phyloP scores from a whole-genome alignment of 2,888 invertebrate genomes.

The Dicyrtomina minuta region DNA sequence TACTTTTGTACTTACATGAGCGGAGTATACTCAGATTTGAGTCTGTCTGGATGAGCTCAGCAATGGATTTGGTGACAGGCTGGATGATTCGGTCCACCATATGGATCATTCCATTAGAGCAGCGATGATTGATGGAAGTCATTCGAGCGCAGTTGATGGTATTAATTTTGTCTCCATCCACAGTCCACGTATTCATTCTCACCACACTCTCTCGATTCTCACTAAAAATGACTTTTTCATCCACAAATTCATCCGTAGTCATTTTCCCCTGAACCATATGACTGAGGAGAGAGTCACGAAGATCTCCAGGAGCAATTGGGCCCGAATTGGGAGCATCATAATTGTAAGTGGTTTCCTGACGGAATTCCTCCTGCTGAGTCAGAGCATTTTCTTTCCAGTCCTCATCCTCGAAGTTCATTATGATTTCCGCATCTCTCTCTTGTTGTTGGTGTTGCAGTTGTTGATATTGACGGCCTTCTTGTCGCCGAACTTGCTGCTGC shows the following conservation, averaged over 20 bases:
- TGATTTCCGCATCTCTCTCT: background rate
- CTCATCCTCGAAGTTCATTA: slow-evolving; percentile 16
- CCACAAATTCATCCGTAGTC: slow-evolving; percentile 62
- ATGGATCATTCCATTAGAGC: slow-evolving; percentile 69
- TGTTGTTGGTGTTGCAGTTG: background rate
- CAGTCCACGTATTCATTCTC: slow-evolving; percentile 63
- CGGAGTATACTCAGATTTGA: slow-evolving; percentile 64
- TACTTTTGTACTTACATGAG: slow-evolving; percentile 55
- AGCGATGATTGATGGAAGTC: slow-evolving; percentile 64
- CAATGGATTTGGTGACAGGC: slow-evolving; percentile 62
- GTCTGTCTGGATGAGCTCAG: slow-evolving; percentile 64
- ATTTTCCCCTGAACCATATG: slow-evolving; percentile 64
- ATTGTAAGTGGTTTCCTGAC: background rate
- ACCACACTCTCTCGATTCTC: slow-evolving; percentile 61
- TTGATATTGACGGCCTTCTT: background rate
- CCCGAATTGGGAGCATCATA: background rate
- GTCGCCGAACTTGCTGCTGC: too few species aligned
- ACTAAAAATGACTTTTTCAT: slow-evolving; percentile 60
- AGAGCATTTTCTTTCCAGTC: slow-evolving; percentile 13
- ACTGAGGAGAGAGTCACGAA: slow-evolving; percentile 60
- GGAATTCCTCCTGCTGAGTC: slow-evolving; percentile 4
- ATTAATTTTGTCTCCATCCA: slow-evolving; percentile 59
- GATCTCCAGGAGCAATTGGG: background rate
- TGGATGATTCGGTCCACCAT: slow-evolving; percentile 64
- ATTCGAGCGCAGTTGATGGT: slow-evolving; percentile 71